phyloP scores from a whole-genome alignment of 2,113 vertebrate genomes.

The Anguilla japonica region DNA sequence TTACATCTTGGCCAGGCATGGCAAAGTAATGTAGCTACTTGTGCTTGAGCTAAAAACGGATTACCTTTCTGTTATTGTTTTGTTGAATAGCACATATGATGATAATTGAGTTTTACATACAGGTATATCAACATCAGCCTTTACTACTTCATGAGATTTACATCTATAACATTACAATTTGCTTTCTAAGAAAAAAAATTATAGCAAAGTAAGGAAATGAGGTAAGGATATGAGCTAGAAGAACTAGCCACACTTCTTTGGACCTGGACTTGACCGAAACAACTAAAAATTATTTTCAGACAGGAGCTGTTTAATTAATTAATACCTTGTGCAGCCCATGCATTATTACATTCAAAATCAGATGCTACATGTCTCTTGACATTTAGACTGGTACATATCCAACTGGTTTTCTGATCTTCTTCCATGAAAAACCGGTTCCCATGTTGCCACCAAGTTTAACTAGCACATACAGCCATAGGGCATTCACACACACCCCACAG shows the following conservation, averaged over 20 bases:
- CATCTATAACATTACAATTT: neutral
- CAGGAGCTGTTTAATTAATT: neutral
- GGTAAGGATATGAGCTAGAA: neutral
- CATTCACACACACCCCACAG: neutral
- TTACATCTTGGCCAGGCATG: neutral
- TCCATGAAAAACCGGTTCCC: neutral
- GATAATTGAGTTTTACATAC: neutral
- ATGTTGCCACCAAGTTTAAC: slow-evolving; percentile 4
- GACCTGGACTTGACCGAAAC: neutral
- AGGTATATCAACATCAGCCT: neutral
- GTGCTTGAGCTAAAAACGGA: too few relatives aligned
- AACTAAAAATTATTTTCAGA: neutral
- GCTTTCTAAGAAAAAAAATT: neutral
- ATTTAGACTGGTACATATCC: neutral
- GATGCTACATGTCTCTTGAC: neutral
- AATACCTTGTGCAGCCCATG: neutral
- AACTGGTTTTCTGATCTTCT: slow-evolving; percentile 10
- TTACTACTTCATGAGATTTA: neutral
- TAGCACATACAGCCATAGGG: neutral
- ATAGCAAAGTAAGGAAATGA: neutral
- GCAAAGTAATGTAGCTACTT: neutral
- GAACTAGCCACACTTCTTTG: neutral
- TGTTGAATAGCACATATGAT: neutral
- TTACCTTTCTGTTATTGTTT: neutral
- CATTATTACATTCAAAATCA: neutral